A percentile compares a stretch with the other conserved stretches of the same genome.
Conservation (phyloP, 2,113 vertebrate species). For the Eolophus roseicapilla region DNA sequence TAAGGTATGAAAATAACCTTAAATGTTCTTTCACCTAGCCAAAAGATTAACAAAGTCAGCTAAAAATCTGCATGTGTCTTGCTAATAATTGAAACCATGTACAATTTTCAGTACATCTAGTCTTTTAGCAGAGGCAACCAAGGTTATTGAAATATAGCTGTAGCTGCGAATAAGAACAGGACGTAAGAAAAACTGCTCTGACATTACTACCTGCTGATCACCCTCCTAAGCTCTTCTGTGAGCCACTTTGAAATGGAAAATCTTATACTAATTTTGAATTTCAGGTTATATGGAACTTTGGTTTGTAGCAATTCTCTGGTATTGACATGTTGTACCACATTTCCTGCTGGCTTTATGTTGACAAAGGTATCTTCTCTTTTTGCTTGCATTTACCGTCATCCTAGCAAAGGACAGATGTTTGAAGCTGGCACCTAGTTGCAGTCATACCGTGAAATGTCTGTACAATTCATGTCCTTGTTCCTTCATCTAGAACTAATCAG, state of each 20-base stretch:
- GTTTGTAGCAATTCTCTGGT: not conserved
- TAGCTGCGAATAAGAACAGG: not conserved
- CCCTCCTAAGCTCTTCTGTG: not conserved
- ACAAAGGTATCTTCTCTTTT: not conserved
- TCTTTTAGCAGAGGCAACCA: not conserved
- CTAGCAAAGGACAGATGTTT: not conserved
- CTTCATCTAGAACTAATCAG: not conserved
- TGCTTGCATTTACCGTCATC: not conserved
- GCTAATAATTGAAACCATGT: not conserved
- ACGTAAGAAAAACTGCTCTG: not conserved
- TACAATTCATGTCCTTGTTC: slow-evolving; percentile 4
- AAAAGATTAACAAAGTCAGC: not conserved
- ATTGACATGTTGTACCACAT: not conserved
- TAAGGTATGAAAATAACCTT: not conserved
- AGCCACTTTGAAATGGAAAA: not conserved
- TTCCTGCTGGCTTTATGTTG: not conserved
- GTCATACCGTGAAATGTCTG: not conserved
- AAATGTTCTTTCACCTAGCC: not conserved
- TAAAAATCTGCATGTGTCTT: not conserved
- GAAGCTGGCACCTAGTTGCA: not conserved
- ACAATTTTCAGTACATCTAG: not conserved
- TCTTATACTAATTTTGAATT: not conserved
- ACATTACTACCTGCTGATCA: not conserved
- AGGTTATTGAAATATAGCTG: not conserved
- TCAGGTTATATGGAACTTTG: not conserved